Base-by-base conservation (phyloP, 37 sponge, comb jelly and placozoan genomes). In the Amphimedon queenslandica region DNA sequence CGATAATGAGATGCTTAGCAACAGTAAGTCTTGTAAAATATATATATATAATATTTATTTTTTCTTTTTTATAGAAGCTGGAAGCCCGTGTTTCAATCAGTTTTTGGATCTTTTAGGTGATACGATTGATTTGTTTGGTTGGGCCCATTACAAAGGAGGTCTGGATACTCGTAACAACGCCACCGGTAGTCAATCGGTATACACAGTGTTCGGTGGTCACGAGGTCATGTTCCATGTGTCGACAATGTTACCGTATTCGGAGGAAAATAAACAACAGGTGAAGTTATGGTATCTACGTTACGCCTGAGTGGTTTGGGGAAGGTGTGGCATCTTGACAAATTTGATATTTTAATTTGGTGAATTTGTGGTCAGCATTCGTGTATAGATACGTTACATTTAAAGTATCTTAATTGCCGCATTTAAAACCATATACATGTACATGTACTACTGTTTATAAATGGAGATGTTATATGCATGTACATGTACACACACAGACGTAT, bases 211-310 rank as follows among this genome's bases (percentile, higher is more conserved):
- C 71, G 80, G 88, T 58, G 93, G 93, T 21, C 88, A 88, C 65
- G 93, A 92, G 82, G 79, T 92, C 40, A 92, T 92, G 93, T 92
- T 92, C 71, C 93, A 92, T 36, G 93, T 92, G 5, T 92, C 93
- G 33, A 92, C 93, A 23, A 66, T 92, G 63, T 67, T 92, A 5
- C 93, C 93, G 3, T 92, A 80, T 69, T 56, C 80, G 20, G 36
- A 57, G 0, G 78, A 58, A 24, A 72, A 92, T 34, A 58, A 74
- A 69, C 92, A 91, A 40, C 93, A 92, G 93, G 93, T 92, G 34
- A 13, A n/a, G n/a, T n/a, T n/a, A n/a, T n/a, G n/a, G 40, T 67
- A 16, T 58, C n/a, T n/a, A n/a, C n/a, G n/a, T n/a, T n/a, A n/a
- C n/a, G n/a, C n/a, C n/a, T n/a, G n/a, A n/a, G n/a, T n/a, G n/a